Base-by-base conservation (phyloP, 1,140 invertebrate genomes). In the Zaprionus nigranus region DNA sequence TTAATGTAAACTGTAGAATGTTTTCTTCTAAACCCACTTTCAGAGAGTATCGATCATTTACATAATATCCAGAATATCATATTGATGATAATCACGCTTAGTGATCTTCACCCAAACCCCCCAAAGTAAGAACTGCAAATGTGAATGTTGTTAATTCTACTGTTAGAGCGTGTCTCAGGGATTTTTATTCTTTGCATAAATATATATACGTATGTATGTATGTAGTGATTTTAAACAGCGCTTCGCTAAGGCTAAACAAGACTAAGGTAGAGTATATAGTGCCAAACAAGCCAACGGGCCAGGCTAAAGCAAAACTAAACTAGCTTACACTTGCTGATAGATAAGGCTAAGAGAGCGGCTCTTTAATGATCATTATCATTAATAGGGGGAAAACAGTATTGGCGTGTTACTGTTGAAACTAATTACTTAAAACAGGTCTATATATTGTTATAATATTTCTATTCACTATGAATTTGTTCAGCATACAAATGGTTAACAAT, bases 231-330 rank as follows among this genome's bases (percentile, higher is more conserved):
- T 61, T 46, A 46, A 46, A 56, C 68, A 64, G 79, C 57, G 65
- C 69, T 87, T 65, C 65, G 68, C 76, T 73, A 74, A 82, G 79
- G 75, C 82, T 86, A 79, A 86, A 70, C 62, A 64, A 79, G 17
- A 58, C n/a, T 60, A 74, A 56, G 20, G 46, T 20, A 49, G 64
- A 43, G 70, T 60, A 49, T 70, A 76, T 59, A 69, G 78, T 75
- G 17, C 17, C 69, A 77, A 79, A 60, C 49, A 72, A 76, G 77
- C 73, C 71, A 86, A 83, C 84, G 76, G 84, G 56, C 78, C 63
- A 80, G 71, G 84, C 81, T 75, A 87, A 66, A 70, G 64, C 65
- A 72, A 59, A 51, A 53, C 54, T 73, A 74, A 87, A 82, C 72
- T 79, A 65, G 64, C 40, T 38, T 78, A 79, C 60, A 46, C 49